phyloP scores from a whole-genome alignment of 2,888 invertebrate species.

The Yponomeuta plumbellus region DNA sequence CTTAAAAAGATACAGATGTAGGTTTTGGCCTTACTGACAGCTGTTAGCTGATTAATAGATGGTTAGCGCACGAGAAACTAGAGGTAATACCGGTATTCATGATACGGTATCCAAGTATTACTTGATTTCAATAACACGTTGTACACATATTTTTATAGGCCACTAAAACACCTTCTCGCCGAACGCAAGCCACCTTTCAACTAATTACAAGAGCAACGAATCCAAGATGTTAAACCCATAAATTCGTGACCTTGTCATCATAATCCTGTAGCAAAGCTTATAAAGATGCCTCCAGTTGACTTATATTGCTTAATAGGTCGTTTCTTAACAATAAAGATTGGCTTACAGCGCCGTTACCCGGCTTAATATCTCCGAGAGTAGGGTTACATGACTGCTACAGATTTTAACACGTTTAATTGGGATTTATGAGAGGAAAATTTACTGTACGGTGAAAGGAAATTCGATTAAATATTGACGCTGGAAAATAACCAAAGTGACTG shows the following conservation, averaged over 20 bases:
- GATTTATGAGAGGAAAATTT: not conserved
- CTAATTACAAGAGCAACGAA: not conserved
- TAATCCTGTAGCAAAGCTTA: not conserved
- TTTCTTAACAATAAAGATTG: conserved; percentile 33
- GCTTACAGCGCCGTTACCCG: conserved; percentile 32
- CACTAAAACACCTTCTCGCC: not conserved
- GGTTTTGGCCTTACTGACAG: no score
- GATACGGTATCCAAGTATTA: no score
- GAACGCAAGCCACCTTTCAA: not conserved
- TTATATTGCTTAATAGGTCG: conserved; percentile 38
- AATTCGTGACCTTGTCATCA: not conserved
- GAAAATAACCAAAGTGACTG: not conserved
- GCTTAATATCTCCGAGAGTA: conserved; percentile 15
- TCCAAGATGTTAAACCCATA: not conserved
- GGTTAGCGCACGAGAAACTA: no score
- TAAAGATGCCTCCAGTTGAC: conserved; percentile 16
- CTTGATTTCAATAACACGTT: no score
- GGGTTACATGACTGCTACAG: conserved; percentile 12
- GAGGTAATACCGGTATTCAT: no score
- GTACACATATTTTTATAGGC: no score
- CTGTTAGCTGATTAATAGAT: no score
- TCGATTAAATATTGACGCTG: not conserved
- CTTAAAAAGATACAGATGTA: no score
- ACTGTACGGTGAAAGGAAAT: not conserved
- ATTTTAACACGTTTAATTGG: not conserved